Evolutionary conservation across 1,140 invertebrate species (phyloP), one percentile per base, ranked within the genome.

Genomic region (Colletes gigas): DNA sequence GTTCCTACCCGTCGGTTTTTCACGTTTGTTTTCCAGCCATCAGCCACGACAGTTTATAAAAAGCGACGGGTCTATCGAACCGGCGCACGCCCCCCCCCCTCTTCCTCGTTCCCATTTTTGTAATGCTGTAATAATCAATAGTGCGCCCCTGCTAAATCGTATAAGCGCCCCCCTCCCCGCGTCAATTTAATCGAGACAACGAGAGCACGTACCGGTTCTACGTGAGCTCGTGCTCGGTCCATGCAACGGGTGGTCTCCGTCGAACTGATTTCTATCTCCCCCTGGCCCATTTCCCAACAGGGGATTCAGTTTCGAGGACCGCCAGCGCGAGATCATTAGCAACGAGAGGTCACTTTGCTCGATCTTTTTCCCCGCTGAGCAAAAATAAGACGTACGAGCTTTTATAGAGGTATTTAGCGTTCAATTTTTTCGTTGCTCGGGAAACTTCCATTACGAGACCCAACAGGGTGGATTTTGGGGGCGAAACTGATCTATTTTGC

Each of bases 41-140:
- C 76, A 78, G 76, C 76, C 68, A 72, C 59, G 50, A 72, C 77
- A 71, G 77, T 78, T 78, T 78, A 72, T 72, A 78, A 78, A 78
- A 78, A 78, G 50, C 77, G 50, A 72, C 77, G 50, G 69, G 77
- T 78, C 60, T 73, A 78, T 78, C 77, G 69, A 54, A 50, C 14
- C 39, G 69, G 15, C 69, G 10, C 50, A 7, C 41, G 21, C 12
- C 39, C 21, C 47, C 60, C 14, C 14, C 7, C n/a, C n/a, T n/a
- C n/a, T n/a, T n/a, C n/a, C 9, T 19, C 70, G 30, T 30, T 30
- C 30, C 30, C 30, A 79, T 73, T 79, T 79, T 79, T 73, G 76
- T 73, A 79, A 79, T 79, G 70, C 70, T 79, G 60, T 79, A 73
- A 79, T 79, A 79, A 79, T 79, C 77, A 65, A 79, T 79, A 79